Percentiles rank a stretch among this genome's conserved stretches.
Evolutionary conservation across 2,113 vertebrate genomes (phyloP).

Genomic region (Mirounga angustirostris): DNA sequence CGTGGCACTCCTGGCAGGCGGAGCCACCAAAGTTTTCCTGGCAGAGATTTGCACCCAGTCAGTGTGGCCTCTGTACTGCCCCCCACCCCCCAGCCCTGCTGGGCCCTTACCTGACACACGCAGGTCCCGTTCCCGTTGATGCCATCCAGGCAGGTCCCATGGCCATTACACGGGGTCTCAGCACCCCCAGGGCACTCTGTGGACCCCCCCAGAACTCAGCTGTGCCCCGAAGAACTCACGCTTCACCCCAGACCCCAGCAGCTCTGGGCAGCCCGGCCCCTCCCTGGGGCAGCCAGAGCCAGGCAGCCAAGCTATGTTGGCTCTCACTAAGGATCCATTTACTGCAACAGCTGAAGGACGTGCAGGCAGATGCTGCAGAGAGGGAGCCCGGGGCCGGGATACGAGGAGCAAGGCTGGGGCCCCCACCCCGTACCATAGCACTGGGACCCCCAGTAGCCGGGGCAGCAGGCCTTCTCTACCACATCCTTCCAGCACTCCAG

Average conservation of each 20-base stretch:
- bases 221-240: background rate
- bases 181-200: conserved; percentile 94
- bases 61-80: background rate
- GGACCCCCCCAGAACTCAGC: background rate
- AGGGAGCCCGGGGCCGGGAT: background rate
- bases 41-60: background rate
- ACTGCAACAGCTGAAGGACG: background rate
- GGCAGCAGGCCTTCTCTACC: conserved; percentile 91
- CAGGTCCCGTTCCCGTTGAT: conserved; percentile 93
- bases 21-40: conserved; percentile 93
- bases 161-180: conserved; percentile 90
- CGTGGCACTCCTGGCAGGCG: conserved; percentile 93
- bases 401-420: background rate
- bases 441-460: conserved; percentile 92
- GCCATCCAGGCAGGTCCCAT: conserved; percentile 93
- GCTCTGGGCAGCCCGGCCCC: background rate
- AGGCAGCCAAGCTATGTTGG: no score
- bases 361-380: background rate
- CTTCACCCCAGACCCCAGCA: background rate
- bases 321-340: background rate
- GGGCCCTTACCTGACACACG: conserved; percentile 91
- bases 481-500: conserved; percentile 87
- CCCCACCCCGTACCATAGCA: conserved; percentile 89
- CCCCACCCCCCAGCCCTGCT: background rate
- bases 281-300: background rate